Conservation (phyloP, 2,797 vertebrate genomes). For the Chrosomus eos region DNA sequence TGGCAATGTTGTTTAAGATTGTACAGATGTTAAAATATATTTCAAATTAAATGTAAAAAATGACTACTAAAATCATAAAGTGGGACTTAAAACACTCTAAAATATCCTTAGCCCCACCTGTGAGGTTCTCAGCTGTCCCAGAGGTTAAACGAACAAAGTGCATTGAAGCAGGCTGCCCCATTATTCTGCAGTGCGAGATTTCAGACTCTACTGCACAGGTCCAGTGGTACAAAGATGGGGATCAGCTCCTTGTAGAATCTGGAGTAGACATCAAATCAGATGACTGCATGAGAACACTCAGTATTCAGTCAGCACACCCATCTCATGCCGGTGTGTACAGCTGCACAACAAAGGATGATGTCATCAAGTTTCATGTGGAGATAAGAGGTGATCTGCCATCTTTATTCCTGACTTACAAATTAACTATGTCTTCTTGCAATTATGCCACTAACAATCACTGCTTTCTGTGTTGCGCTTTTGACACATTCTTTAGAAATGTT, state of each 20-base stretch:
- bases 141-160: slow-evolving; percentile 76
- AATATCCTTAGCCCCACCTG: slow-evolving; percentile 81
- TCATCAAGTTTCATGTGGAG: slow-evolving; percentile 79
- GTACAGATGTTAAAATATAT: slow-evolving; percentile 27
- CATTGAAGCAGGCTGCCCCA: slow-evolving; percentile 73
- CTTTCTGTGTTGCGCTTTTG: slow-evolving; percentile 68
- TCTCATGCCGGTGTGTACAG: slow-evolving; percentile 79
- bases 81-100: slow-evolving; percentile 67
- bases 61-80: slow-evolving; percentile 4
- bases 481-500: slow-evolving; percentile 54
- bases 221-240: slow-evolving; percentile 80
- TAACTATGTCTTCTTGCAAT: slow-evolving; percentile 61
- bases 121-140: slow-evolving; percentile 79
- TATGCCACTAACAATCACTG: slow-evolving; percentile 72
- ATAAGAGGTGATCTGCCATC: slow-evolving; percentile 86
- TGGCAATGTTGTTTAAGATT: background rate
- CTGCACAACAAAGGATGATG: slow-evolving; percentile 79
- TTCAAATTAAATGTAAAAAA: slow-evolving; percentile 5
- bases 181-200: slow-evolving; percentile 79
- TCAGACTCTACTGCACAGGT: slow-evolving; percentile 77
- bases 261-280: slow-evolving; percentile 76
- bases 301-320: slow-evolving; percentile 74
- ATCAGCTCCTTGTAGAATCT: slow-evolving; percentile 70
- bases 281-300: slow-evolving; percentile 74
- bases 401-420: slow-evolving; percentile 61